Percentiles rank a stretch among this genome's conserved stretches.
Conservation (phyloP, 2,888 invertebrate species). For the Habroteleia sp. region DNA sequence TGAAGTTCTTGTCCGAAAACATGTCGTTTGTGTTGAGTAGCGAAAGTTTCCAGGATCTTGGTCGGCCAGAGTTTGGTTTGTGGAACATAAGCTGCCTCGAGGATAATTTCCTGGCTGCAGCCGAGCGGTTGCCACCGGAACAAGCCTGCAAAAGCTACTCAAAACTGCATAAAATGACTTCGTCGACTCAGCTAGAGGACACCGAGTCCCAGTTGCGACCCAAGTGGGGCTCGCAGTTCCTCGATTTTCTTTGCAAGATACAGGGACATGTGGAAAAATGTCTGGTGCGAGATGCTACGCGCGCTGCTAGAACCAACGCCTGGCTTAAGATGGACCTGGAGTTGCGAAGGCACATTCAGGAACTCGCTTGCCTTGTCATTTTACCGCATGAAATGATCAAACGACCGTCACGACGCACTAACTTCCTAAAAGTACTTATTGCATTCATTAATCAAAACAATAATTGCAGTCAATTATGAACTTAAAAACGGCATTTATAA, state of each 20-base stretch:
- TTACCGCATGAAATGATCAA: constrained; percentile 80
- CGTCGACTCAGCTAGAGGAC: constrained; percentile 73
- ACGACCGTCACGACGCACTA: constrained; percentile 76
- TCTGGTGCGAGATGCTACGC: constrained; percentile 86
- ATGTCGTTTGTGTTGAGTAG: constrained; percentile 88
- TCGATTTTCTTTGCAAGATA: constrained; percentile 84
- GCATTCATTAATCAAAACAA: no score
- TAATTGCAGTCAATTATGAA: no score
- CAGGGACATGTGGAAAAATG: constrained; percentile 87
- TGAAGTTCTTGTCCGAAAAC: constrained; percentile 89
- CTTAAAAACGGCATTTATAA: no score
- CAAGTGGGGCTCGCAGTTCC: constrained; percentile 83
- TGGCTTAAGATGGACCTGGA: constrained; percentile 86
- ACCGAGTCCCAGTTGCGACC: constrained; percentile 80
- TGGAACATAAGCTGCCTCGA: constrained; percentile 89
- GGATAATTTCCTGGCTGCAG: constrained; percentile 89
- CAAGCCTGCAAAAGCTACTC: constrained; percentile 91
- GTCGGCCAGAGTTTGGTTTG: constrained; percentile 87
- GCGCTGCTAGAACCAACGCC: constrained; percentile 85
- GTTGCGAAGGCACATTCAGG: constrained; percentile 85
- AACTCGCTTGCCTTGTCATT: constrained; percentile 83
- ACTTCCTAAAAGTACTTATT: constrained; percentile 73
- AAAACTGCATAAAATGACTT: constrained; percentile 76
- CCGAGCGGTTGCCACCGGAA: constrained; percentile 90
- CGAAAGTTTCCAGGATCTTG: constrained; percentile 85